A percentile compares a stretch with the other conserved stretches of the same genome.
These are phyloP conservation scores for Unio pictorum DNA, from an alignment of 2,888 invertebrate genomes.

Conservation along the genomic window DNA sequence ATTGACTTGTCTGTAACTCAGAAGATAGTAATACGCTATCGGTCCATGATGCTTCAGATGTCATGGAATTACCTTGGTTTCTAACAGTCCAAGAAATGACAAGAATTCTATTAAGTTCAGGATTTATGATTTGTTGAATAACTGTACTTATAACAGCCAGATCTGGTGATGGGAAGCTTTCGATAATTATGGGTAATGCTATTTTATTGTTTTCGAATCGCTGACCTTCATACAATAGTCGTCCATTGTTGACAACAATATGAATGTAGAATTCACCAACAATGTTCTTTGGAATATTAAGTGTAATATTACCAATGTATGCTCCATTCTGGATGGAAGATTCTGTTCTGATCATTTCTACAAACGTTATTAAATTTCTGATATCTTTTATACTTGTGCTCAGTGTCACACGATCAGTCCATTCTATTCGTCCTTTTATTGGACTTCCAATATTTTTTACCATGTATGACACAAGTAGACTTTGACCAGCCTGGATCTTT, in stretches of 20 bases:
- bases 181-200: neutral
- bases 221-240: slow-evolving; percentile 5
- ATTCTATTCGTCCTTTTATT: slow-evolving; percentile 3
- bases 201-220: neutral
- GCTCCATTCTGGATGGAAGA: neutral
- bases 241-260: neutral
- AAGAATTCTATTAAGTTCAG: too few species aligned
- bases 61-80: slow-evolving; percentile 14
- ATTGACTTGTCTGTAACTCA: too few species aligned
- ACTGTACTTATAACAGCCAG: neutral
- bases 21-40: slow-evolving; percentile 9
- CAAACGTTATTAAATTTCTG: neutral
- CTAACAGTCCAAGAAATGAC: slow-evolving; percentile 5
- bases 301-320: neutral
- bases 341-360: neutral
- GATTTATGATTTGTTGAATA: too few species aligned
- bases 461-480: neutral
- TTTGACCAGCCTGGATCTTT: neutral
- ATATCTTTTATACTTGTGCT: neutral
- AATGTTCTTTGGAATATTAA: slow-evolving; percentile 5
- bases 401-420: slow-evolving; percentile 9
- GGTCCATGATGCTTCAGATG: slow-evolving; percentile 6
- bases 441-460: slow-evolving; percentile 19
- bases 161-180: slow-evolving; percentile 6
- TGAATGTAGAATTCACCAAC: slow-evolving; percentile 1